Percentiles rank a stretch among this genome's conserved stretches.
phyloP scores from a whole-genome alignment of 2,797 vertebrate species.

The Intellagama lesueurii region DNA sequence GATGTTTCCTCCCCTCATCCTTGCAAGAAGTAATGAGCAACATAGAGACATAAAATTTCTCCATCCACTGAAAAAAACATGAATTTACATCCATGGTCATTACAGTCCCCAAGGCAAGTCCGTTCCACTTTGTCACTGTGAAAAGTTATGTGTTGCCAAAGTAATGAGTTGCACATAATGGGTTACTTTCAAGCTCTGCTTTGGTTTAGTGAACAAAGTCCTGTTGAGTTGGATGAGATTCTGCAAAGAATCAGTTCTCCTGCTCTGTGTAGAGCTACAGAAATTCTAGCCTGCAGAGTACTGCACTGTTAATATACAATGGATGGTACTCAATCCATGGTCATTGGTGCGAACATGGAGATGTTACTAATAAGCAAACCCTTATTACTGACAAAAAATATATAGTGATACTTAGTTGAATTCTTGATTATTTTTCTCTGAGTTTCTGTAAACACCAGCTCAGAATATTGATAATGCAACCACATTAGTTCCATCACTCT shows the following conservation, averaged over 20 bases:
- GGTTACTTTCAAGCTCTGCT: too few relatives aligned
- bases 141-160: too few relatives aligned
- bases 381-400: background rate
- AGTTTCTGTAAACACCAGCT: background rate
- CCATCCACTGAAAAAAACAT: too few relatives aligned
- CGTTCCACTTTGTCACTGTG: too few relatives aligned
- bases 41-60: too few relatives aligned
- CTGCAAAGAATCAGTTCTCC: background rate
- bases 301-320: background rate
- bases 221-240: background rate
- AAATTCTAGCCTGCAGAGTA: background rate
- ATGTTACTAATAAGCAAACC: background rate
- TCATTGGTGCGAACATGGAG: background rate
- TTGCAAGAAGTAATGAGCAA: too few relatives aligned
- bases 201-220: background rate
- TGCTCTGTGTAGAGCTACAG: background rate
- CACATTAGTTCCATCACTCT: background rate
- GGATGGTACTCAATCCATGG: background rate
- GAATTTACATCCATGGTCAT: too few relatives aligned
- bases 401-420: background rate
- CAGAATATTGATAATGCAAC: background rate
- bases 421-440: background rate
- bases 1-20: too few relatives aligned
- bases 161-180: too few relatives aligned
- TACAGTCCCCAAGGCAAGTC: too few relatives aligned